Percentiles rank a stretch among this genome's conserved stretches.
These are phyloP conservation scores for Acanthosepion pharaonis DNA, from an alignment of 2,888 invertebrate genomes.

Conservation along the genomic window DNA sequence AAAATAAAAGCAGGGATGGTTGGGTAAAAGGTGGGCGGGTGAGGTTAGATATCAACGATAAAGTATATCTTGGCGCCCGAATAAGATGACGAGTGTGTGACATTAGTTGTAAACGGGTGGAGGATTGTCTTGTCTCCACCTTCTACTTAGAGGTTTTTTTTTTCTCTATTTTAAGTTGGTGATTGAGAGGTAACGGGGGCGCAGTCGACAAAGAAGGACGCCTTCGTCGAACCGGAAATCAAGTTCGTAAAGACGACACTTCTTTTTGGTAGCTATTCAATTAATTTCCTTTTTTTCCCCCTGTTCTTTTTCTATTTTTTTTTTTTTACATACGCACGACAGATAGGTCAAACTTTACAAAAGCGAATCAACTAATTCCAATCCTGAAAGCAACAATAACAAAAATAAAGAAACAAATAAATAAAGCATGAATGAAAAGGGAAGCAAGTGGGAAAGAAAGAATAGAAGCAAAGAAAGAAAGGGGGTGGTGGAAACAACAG, in stretches of 20 bases:
- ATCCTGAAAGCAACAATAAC: not conserved
- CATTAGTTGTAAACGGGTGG: not conserved
- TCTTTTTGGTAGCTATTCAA: not conserved
- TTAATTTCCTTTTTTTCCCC: not conserved
- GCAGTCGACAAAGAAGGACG: not conserved
- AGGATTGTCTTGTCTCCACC: constrained; percentile 10
- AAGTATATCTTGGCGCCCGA: not conserved
- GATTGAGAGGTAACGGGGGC: not conserved
- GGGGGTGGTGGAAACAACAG: not conserved
- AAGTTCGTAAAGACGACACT: not conserved
- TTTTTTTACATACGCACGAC: not conserved
- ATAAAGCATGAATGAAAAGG: not conserved
- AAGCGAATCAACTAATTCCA: not conserved
- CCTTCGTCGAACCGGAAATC: not conserved
- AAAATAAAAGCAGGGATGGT: too few relatives aligned
- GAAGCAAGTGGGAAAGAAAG: not conserved
- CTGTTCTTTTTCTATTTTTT: not conserved
- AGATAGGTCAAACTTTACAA: too few relatives aligned
- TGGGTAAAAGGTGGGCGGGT: not conserved
- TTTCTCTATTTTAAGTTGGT: not conserved
- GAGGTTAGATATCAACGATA: not conserved
- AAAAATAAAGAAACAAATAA: not conserved
- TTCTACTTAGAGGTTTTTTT: not conserved
- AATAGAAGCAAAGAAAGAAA: not conserved
- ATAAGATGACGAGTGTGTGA: not conserved